Base-by-base conservation (phyloP, 2,888 invertebrate genomes). In the Coelinius sp. region DNA sequence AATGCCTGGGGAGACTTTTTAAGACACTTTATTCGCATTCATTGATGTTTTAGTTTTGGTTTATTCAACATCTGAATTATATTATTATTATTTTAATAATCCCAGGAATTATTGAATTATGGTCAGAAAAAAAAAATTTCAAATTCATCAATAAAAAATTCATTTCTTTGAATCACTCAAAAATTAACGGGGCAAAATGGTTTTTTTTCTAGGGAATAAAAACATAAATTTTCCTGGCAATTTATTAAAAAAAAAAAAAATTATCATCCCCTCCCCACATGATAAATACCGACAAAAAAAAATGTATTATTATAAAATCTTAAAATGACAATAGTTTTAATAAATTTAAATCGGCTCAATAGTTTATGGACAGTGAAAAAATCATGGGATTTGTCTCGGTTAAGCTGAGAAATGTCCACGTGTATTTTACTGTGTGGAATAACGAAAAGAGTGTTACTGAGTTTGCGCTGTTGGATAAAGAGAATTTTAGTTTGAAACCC, bases 331-430 rank as follows among this genome's bases (percentile, higher is more conserved):
- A 70, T n/a, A 83, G 80, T 85, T 86, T 87, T 86, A 85, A 86
- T 87, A 87, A 86, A 86, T 87, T 84, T 85, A 83, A 81, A 83
- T 83, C 84, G 80, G 84, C 83, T 85, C 77, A 74, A 86, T 86
- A 83, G 83, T 82, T 86, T 86, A 86, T 86, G 87, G 87, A 87
- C 86, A 85, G 85, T n/a, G n/a, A n/a, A n/a, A 84, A 84, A 82
- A 83, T 86, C 85, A 83, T 80, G 46, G 85, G 87, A 87, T 87
- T 87, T 87, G 87, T 85, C 86, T 82, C 86, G 86, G 20, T 85
- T 86, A 86, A 86, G 86, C 86, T 86, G 86, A 86, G 86, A 87
- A 59, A 86, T 85, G 86, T 86, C 87, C 87, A 87, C 86, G 86
- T 86, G 87, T 81, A 63, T 63, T 44, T 22, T 41, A n/a, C 31